These are phyloP conservation scores for Vireo altiloquus DNA, from an alignment of 2,113 vertebrate species.

Conservation along the genomic window DNA sequence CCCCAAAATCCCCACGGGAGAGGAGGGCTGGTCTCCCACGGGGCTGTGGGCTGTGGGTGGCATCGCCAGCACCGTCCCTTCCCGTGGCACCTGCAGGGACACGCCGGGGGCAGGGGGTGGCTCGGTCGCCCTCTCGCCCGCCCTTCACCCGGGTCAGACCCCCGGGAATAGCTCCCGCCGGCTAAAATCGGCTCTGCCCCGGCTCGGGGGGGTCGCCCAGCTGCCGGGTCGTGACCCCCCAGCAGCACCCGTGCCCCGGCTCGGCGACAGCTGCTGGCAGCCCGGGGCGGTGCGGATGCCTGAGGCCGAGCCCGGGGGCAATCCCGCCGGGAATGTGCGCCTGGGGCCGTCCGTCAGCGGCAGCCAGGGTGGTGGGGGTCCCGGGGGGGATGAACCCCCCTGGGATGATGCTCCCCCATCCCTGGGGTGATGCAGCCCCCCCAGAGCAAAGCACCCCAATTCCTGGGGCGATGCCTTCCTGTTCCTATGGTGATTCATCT, in stretches of 20 bases:
- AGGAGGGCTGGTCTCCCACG: rapidly evolving
- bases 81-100: rapidly evolving
- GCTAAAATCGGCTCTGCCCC: not conserved
- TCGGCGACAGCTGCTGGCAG: not conserved
- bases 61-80: not conserved
- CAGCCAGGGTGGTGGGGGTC: not conserved
- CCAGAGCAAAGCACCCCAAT: too few relatives aligned
- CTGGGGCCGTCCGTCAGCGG: not conserved
- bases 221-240: not conserved
- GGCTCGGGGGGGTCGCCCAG: not conserved
- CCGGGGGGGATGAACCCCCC: not conserved
- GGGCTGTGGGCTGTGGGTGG: not conserved
- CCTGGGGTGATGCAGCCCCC: not conserved
- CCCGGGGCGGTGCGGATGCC: not conserved
- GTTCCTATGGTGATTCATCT: too few relatives aligned
- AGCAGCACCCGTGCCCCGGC: not conserved
- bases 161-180: not conserved
- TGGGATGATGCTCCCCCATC: not conserved
- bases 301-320: not conserved
- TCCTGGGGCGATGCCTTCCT: not conserved
- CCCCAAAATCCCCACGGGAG: not conserved
- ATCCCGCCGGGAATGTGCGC: not conserved
- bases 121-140: not conserved
- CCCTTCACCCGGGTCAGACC: not conserved
- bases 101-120: rapidly evolving